Percentiles rank a stretch among this genome's conserved stretches.
Evolutionary conservation across 2,113 vertebrate genomes (phyloP).

Genomic region (Cervus canadensis): DNA sequence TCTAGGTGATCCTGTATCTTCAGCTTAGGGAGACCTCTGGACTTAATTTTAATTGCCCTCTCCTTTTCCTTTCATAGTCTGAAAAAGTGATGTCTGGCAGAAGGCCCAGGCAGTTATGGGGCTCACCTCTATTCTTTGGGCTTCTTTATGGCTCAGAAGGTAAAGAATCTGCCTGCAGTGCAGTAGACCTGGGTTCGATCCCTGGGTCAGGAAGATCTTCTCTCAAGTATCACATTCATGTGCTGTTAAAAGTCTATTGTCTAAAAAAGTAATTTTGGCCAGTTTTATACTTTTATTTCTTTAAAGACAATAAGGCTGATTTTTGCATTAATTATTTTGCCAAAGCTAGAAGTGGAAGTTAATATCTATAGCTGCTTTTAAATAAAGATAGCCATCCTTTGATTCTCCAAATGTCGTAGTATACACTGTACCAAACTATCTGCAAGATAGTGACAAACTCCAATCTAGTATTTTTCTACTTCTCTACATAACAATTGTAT

Average conservation of each 20-base stretch:
- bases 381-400: background rate
- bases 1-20: background rate
- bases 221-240: background rate
- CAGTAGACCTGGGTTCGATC: accelerated
- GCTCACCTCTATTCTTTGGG: background rate
- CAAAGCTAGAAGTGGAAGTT: background rate
- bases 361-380: background rate
- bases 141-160: background rate
- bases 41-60: background rate
- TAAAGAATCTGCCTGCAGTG: background rate
- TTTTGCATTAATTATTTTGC: background rate
- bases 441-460: background rate
- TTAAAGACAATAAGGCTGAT: background rate
- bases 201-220: background rate
- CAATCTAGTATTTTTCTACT: background rate
- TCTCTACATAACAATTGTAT: background rate
- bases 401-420: background rate
- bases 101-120: accelerated
- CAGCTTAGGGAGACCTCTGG: background rate
- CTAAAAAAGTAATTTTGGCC: background rate
- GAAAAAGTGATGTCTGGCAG: background rate
- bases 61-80: accelerated
- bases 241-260: background rate
- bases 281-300: background rate
- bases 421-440: background rate